Evolutionary conservation across 2,113 vertebrate genomes (phyloP).

Genomic region (Tychaedon coryphoeus): DNA sequence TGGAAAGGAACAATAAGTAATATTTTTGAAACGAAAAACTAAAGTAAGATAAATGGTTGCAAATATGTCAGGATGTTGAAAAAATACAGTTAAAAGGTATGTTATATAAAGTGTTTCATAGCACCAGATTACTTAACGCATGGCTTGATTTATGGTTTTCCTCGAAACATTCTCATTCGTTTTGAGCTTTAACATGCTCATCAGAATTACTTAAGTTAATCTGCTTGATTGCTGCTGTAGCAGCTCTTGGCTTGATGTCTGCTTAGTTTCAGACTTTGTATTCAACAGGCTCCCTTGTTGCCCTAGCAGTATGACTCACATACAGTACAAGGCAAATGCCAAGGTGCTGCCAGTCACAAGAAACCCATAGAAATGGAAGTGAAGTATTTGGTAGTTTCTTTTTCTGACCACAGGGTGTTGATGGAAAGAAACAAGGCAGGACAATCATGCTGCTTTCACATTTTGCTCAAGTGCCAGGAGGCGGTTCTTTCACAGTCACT

Average conservation of each 20-base stretch:
- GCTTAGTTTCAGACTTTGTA: constrained; percentile 43
- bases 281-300: constrained; percentile 11
- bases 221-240: constrained; percentile 34
- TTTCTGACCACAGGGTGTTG: constrained; percentile 26
- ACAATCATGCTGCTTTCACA: constrained; percentile 21
- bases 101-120: not conserved
- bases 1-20: not conserved
- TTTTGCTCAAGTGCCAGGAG: constrained; percentile 7
- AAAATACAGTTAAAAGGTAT: not conserved
- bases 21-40: not conserved
- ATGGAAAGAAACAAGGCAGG: constrained; percentile 46
- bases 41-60: not conserved
- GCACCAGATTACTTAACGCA: not conserved
- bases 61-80: not conserved
- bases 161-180: not conserved
- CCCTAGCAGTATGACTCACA: not conserved
- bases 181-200: not conserved
- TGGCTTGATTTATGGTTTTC: not conserved
- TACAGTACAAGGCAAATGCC: constrained; percentile 18
- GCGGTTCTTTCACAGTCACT: constrained; percentile 29
- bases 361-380: constrained; percentile 48
- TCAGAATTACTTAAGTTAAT: constrained; percentile 35
- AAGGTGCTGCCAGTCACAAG: constrained; percentile 28
- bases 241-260: constrained; percentile 14
- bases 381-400: constrained; percentile 37